phyloP scores from a whole-genome alignment of 2,113 vertebrate genomes.

The Oryzias javanicus region DNA sequence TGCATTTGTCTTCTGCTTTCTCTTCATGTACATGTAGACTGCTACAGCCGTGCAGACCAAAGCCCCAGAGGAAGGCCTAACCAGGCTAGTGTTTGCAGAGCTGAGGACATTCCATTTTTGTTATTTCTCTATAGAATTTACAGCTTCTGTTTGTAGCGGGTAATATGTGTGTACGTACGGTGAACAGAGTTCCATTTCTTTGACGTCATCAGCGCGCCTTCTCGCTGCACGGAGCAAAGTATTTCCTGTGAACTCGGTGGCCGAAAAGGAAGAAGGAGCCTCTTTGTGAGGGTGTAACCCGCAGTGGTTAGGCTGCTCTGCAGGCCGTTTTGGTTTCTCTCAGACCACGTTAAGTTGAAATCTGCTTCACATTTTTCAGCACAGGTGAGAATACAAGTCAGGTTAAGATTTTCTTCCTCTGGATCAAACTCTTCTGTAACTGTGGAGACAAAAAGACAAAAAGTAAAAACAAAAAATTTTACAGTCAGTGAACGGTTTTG shows the following conservation, averaged over 20 bases:
- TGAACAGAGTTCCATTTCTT: slow-evolving; percentile 26
- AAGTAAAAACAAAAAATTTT: background rate
- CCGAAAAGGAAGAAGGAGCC: slow-evolving; percentile 23
- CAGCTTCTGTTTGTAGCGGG: background rate
- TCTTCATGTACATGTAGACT: slow-evolving; percentile 40
- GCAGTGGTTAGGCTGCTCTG: slow-evolving; percentile 3
- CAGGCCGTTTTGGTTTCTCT: background rate
- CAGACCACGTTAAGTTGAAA: slow-evolving; percentile 56
- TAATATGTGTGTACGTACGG: slow-evolving; percentile 27
- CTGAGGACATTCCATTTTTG: slow-evolving; percentile 8
- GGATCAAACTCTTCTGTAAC: slow-evolving; percentile 29
- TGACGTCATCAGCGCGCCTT: slow-evolving; percentile 33
- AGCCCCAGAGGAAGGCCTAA: slow-evolving; percentile 25
- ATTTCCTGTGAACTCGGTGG: slow-evolving; percentile 7
- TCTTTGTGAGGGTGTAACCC: slow-evolving; percentile 22
- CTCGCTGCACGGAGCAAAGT: slow-evolving; percentile 44
- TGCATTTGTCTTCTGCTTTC: slow-evolving; percentile 30
- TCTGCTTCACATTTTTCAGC: slow-evolving; percentile 37
- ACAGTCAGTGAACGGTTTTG: background rate
- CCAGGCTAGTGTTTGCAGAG: slow-evolving; percentile 30
- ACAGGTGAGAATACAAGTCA: slow-evolving; percentile 59
- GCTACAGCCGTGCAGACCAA: slow-evolving; percentile 13
- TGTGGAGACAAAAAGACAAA: slow-evolving; percentile 12
- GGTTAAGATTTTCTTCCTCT: slow-evolving; percentile 27
- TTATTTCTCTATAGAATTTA: background rate